phyloP scores from a whole-genome alignment of 2,113 vertebrate species.

The Corythornis vintsioides region DNA sequence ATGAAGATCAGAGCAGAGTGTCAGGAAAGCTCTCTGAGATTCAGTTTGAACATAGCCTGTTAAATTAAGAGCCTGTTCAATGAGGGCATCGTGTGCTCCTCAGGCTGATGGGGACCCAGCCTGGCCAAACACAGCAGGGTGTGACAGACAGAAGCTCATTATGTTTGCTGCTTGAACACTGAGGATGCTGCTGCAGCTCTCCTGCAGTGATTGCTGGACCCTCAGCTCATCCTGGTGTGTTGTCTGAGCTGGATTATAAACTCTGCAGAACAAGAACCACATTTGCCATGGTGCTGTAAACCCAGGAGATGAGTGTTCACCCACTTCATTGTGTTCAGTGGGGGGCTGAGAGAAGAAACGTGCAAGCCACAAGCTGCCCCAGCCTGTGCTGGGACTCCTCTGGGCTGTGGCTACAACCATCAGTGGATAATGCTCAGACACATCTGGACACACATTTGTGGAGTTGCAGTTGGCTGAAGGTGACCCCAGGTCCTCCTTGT shows the following conservation, averaged over 20 bases:
- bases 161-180: neutral
- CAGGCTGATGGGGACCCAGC: neutral
- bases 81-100: neutral
- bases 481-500: neutral
- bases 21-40: neutral
- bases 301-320: neutral
- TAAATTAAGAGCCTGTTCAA: neutral
- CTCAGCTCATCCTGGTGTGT: accelerated
- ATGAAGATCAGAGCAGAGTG: neutral
- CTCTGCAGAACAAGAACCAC: neutral
- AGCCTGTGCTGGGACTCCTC: neutral
- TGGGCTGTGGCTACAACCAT: neutral
- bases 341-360: neutral
- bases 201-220: too few species aligned
- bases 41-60: neutral
- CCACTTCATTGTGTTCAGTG: accelerated
- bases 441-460: accelerated
- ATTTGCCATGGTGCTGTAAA: neutral
- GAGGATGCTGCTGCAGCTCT: neutral
- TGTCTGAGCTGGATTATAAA: neutral
- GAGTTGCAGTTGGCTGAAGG: neutral
- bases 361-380: neutral
- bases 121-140: neutral
- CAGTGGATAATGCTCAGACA: neutral
- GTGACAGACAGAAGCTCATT: neutral